Evolutionary conservation across 1,140 invertebrate species (phyloP).

Genomic region (Pogonomyrmex californicus): DNA sequence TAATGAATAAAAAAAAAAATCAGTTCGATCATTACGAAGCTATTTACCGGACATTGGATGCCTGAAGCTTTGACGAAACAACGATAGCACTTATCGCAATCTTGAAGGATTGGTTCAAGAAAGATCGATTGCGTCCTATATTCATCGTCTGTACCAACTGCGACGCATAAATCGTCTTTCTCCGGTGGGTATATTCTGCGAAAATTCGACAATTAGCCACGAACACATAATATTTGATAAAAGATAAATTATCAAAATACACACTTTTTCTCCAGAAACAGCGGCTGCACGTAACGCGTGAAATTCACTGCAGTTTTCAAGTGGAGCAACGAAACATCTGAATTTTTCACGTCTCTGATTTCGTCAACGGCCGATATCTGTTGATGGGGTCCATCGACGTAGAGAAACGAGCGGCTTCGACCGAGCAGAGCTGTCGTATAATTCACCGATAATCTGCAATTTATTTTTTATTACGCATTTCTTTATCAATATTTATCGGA

Average conservation of each 20-base stretch:
- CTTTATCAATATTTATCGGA: not conserved
- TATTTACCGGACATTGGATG: conserved; percentile 83
- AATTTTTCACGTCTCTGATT: conserved; percentile 86
- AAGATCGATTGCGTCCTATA: conserved; percentile 83
- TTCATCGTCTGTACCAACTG: conserved; percentile 84
- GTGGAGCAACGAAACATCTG: conserved; percentile 88
- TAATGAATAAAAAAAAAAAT: conserved; percentile 13
- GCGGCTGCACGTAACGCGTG: conserved; percentile 89
- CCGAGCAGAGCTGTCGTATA: conserved; percentile 90
- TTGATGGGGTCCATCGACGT: conserved; percentile 90
- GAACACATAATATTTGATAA: not conserved
- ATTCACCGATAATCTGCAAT: conserved; percentile 87
- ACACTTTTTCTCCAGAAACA: conserved; percentile 83
- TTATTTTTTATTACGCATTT: not conserved
- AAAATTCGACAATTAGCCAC: not conserved
- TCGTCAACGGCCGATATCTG: conserved; percentile 88
- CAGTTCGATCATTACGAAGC: not conserved
- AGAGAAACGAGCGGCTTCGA: conserved; percentile 87
- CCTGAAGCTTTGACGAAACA: conserved; percentile 86
- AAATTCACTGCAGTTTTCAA: conserved; percentile 87
- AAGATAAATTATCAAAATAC: not conserved
- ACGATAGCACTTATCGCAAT: conserved; percentile 86
- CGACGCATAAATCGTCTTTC: conserved; percentile 87
- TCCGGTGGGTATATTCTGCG: conserved; percentile 81
- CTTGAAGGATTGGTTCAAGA: conserved; percentile 83